Conservation (phyloP, 2,888 invertebrate species). For the Shargacucullia verbasci region DNA sequence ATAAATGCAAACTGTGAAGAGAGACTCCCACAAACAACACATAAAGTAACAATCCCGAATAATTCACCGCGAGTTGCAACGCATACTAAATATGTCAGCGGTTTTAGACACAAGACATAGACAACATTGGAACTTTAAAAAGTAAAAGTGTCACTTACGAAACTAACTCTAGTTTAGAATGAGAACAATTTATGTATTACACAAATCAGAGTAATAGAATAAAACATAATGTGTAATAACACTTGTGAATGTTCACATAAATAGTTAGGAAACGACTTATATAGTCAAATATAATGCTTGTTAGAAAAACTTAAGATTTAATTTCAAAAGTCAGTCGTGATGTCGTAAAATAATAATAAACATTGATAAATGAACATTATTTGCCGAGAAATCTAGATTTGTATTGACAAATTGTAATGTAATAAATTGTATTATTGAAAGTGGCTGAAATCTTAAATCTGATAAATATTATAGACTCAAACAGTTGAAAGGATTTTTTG, state of each 20-base stretch:
- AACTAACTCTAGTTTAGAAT: constrained; percentile 58
- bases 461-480: not conserved
- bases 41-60: constrained; percentile 10
- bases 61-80: constrained; percentile 16
- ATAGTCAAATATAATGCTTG: constrained; percentile 18
- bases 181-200: constrained; percentile 53
- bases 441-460: not conserved
- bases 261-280: constrained; percentile 41
- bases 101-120: constrained; percentile 14
- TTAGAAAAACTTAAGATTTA: constrained; percentile 24
- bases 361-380: too few species aligned
- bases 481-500: not conserved
- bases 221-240: constrained; percentile 51
- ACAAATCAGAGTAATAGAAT: constrained; percentile 51
- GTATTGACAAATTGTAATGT: too few species aligned
- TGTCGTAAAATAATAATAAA: constrained; percentile 26
- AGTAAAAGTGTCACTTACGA: constrained; percentile 79
- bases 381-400: too few species aligned
- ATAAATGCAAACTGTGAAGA: constrained; percentile 5
- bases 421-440: too few species aligned
- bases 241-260: constrained; percentile 37
- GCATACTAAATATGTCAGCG: constrained; percentile 26
- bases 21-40: constrained; percentile 1
- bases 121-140: constrained; percentile 48
- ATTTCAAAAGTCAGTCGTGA: constrained; percentile 26